A percentile compares a stretch with the other conserved stretches of the same genome.
phyloP scores from a whole-genome alignment of 2,888 invertebrate genomes.

The Leptinotarsa peninsularis region DNA sequence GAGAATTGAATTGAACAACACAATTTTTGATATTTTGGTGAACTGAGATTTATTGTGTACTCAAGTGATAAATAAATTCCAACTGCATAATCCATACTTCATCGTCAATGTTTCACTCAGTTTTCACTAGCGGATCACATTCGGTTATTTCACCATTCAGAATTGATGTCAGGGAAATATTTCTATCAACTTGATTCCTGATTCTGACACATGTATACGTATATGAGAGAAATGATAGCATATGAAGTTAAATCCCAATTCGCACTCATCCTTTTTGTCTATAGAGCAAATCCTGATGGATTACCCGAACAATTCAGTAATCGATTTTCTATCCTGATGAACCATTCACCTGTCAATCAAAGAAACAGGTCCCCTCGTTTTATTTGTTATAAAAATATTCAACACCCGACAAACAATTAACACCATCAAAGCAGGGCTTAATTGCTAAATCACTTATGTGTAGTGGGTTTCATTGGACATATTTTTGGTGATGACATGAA shows the following conservation, averaged over 20 bases:
- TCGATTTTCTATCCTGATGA: background rate
- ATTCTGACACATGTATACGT: conserved; percentile 7
- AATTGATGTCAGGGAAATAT: conserved; percentile 1
- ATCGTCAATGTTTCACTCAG: background rate
- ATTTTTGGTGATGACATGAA: background rate
- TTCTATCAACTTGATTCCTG: conserved; percentile 4
- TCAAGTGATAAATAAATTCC: too few species aligned
- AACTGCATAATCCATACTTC: too few species aligned
- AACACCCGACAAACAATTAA: background rate
- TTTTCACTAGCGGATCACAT: background rate
- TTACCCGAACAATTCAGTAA: conserved; percentile 1
- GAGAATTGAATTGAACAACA: too few species aligned
- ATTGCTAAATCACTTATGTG: background rate
- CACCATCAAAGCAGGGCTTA: background rate
- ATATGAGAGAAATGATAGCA: conserved; percentile 5
- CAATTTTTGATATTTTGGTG: too few species aligned
- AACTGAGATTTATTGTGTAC: too few species aligned
- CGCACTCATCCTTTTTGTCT: conserved; percentile 17
- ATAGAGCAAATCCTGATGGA: background rate
- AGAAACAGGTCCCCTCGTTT: background rate
- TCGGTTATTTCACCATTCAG: background rate
- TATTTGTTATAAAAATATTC: conserved; percentile 12
- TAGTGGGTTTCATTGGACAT: background rate
- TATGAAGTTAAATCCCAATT: background rate
- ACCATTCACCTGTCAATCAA: conserved; percentile 15